Conservation (phyloP, 2,113 vertebrate species). For the Hystrix cristata region DNA sequence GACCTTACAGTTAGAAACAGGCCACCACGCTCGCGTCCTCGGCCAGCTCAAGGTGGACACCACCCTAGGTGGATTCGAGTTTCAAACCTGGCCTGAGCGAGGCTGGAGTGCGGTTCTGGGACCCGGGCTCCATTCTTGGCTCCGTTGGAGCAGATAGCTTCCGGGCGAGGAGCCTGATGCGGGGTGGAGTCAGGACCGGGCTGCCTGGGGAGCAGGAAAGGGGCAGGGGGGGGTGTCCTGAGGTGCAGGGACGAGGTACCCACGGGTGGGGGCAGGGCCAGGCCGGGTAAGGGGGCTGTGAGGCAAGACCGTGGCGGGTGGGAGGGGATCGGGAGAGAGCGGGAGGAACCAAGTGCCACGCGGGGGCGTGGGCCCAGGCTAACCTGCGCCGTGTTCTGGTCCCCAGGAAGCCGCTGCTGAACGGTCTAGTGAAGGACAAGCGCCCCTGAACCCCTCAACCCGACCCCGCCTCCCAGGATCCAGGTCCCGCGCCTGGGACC, state of each 20-base stretch:
- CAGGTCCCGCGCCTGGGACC: background rate
- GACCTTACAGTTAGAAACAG: background rate
- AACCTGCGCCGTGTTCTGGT: background rate
- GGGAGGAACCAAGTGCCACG: accelerated
- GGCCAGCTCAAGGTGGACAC: background rate
- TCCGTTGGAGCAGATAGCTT: background rate
- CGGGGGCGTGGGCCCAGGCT: background rate
- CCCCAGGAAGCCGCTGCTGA: constrained; percentile 89
- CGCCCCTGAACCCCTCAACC: constrained; percentile 86
- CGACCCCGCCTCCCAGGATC: background rate
- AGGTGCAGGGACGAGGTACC: too few species aligned
- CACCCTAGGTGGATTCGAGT: background rate
- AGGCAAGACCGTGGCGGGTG: background rate
- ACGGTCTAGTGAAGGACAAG: constrained; percentile 94
- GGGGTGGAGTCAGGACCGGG: background rate
- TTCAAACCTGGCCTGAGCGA: background rate
- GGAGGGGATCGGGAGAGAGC: too few species aligned
- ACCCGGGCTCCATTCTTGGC: too few species aligned
- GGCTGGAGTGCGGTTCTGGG: background rate
- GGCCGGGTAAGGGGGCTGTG: background rate
- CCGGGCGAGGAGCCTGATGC: background rate
- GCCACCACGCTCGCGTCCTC: background rate
- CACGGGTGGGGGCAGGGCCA: background rate
- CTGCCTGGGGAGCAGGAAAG: background rate
- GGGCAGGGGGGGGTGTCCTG: background rate